phyloP scores from a whole-genome alignment of 2,113 vertebrate species.

The Tetraodon nigroviridis region DNA sequence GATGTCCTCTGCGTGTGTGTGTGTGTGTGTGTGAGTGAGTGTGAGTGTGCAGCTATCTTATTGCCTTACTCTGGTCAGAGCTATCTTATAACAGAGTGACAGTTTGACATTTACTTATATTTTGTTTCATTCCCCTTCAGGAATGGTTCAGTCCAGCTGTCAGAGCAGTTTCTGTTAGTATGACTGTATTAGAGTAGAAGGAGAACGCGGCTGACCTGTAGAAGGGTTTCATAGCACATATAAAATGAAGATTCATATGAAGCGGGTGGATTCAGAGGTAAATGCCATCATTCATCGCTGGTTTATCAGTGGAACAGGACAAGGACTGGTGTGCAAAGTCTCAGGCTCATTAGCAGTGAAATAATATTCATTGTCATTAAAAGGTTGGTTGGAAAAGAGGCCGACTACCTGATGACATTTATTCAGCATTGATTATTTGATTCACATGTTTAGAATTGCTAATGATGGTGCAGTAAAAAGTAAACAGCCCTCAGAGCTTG shows the following conservation, averaged over 20 bases:
- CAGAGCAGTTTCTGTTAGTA: constrained; percentile 44
- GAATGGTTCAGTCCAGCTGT: constrained; percentile 44
- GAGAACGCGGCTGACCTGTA: constrained; percentile 8
- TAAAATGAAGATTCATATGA: background rate
- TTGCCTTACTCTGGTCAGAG: constrained; percentile 25
- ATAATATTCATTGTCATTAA: constrained; percentile 16
- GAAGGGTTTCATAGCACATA: background rate
- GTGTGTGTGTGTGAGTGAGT: constrained; percentile 3
- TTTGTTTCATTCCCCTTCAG: constrained; percentile 38
- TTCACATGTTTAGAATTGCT: constrained; percentile 55
- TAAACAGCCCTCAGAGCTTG: constrained; percentile 14
- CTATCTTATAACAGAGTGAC: constrained; percentile 46
- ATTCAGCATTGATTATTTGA: constrained; percentile 61
- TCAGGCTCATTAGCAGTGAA: constrained; percentile 4
- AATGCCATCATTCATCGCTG: constrained; percentile 4
- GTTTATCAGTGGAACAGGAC: background rate
- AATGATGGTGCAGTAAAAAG: constrained; percentile 52
- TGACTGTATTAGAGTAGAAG: constrained; percentile 16
- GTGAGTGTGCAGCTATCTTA: background rate
- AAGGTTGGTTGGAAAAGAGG: constrained; percentile 21
- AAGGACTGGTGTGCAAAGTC: constrained; percentile 3
- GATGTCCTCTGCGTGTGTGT: constrained; percentile 48
- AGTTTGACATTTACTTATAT: constrained; percentile 45
- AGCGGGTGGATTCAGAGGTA: background rate
- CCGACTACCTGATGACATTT: constrained; percentile 42